Evolutionary conservation across 1,140 invertebrate species (phyloP).

Genomic region (Procambarus virginalis): DNA sequence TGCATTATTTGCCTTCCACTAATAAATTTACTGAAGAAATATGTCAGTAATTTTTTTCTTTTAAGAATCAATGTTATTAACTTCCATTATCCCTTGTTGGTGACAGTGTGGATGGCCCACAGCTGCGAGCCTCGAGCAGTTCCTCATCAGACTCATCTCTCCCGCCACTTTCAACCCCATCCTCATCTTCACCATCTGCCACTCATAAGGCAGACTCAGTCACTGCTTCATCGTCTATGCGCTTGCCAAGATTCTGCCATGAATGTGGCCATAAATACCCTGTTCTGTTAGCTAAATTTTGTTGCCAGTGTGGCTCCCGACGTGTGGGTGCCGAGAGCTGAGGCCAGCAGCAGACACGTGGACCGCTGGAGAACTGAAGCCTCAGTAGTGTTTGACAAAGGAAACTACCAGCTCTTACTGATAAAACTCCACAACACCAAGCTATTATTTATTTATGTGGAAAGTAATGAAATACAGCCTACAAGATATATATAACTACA

Average conservation of each 20-base stretch:
- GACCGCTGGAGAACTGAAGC: too few relatives aligned
- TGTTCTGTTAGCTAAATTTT: constrained; percentile 87
- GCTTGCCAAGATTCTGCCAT: constrained; percentile 88
- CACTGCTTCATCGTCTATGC: constrained; percentile 64
- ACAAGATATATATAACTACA: too few relatives aligned
- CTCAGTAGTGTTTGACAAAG: too few relatives aligned
- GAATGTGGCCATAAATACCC: constrained; percentile 92
- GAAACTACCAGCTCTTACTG: too few relatives aligned
- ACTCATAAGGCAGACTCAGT: constrained; percentile 19
- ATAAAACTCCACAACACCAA: not conserved
- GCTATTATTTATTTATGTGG: too few relatives aligned
- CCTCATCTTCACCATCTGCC: not conserved
- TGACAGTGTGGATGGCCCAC: constrained; percentile 4
- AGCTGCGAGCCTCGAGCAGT: constrained; percentile 40
- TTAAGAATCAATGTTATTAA: too few relatives aligned
- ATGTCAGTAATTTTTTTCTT: too few relatives aligned
- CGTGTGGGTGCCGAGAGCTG: constrained; percentile 27
- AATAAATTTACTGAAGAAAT: too few relatives aligned
- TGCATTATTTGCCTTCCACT: too few relatives aligned
- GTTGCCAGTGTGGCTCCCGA: constrained; percentile 91
- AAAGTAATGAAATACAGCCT: too few relatives aligned
- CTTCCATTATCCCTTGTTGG: too few relatives aligned
- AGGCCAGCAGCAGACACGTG: not conserved
- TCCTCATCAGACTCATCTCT: constrained; percentile 58
- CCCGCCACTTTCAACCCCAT: constrained; percentile 38